Percentiles rank a stretch among this genome's conserved stretches.
These are phyloP conservation scores for Amblyjoppa fuscipennis DNA, from an alignment of 2,888 invertebrate species.

Conservation along the genomic window DNA sequence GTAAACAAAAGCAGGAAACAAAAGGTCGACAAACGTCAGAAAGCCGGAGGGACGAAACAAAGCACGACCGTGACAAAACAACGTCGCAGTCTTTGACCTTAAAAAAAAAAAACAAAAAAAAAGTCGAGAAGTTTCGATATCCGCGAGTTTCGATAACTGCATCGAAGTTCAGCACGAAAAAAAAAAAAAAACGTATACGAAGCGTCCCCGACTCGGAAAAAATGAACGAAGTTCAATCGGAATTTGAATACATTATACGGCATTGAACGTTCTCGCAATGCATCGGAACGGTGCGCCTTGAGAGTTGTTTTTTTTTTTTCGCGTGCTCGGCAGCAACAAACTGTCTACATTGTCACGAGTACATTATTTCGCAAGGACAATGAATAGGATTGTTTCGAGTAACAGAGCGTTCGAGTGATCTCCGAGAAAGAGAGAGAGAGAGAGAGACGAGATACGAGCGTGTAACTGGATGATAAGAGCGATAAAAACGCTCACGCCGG, in stretches of 20 bases:
- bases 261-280: conserved; percentile 17
- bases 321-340: not conserved
- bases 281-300: not conserved
- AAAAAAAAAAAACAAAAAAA: not conserved
- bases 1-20: not conserved
- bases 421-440: not conserved
- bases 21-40: not conserved
- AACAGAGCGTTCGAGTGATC: not conserved
- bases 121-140: not conserved
- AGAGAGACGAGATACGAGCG: not conserved
- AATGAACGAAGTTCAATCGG: conserved; percentile 33
- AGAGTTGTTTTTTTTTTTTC: not conserved
- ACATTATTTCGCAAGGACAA: not conserved
- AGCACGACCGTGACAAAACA: not conserved
- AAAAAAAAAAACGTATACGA: not conserved
- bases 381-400: not conserved
- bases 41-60: not conserved
- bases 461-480: not conserved
- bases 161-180: not conserved
- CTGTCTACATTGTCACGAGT: not conserved
- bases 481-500: conserved; percentile 13
- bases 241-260: conserved; percentile 29
- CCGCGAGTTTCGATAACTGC: not conserved
- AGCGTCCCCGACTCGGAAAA: not conserved
- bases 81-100: not conserved